A percentile compares a stretch with the other conserved stretches of the same genome.
Conservation (phyloP, 2,888 invertebrate species). For the Amphipyra tragopoginis region DNA sequence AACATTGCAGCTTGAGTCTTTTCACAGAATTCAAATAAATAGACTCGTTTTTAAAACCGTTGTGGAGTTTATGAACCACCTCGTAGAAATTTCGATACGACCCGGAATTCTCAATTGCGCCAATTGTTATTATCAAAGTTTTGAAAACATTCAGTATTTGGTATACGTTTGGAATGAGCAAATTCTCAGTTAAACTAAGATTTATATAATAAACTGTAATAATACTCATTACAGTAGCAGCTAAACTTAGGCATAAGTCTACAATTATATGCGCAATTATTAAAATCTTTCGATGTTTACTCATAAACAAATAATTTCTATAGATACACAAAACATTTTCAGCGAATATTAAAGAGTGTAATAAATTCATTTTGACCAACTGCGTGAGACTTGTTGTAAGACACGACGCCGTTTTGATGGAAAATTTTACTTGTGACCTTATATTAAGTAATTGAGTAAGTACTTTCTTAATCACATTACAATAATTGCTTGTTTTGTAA, state of each 20-base stretch:
- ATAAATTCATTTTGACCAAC: slow-evolving; percentile 10
- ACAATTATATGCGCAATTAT: background rate
- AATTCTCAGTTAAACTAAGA: background rate
- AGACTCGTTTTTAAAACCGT: too few species aligned
- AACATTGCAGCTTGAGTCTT: too few species aligned
- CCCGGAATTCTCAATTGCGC: too few species aligned
- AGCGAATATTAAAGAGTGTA: background rate
- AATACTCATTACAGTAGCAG: background rate
- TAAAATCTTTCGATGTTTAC: background rate
- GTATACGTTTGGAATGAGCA: background rate
- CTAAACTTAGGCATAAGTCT: background rate
- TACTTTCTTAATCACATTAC: slow-evolving; percentile 16
- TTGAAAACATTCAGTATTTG: background rate
- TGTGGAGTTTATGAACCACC: too few species aligned
- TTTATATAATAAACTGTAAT: too few species aligned
- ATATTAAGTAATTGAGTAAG: slow-evolving; percentile 7
- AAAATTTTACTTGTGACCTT: slow-evolving; percentile 9
- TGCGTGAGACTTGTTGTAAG: slow-evolving; percentile 2
- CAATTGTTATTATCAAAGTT: background rate
- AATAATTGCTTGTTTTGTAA: too few species aligned
- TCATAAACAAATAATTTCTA: slow-evolving; percentile 10
- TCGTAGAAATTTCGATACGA: too few species aligned
- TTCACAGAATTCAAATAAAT: too few species aligned
- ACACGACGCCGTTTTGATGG: background rate
- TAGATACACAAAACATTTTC: slow-evolving; percentile 15